These are phyloP conservation scores for Oscheius onirici DNA, from an alignment of 2,888 invertebrate species.

Conservation along the genomic window DNA sequence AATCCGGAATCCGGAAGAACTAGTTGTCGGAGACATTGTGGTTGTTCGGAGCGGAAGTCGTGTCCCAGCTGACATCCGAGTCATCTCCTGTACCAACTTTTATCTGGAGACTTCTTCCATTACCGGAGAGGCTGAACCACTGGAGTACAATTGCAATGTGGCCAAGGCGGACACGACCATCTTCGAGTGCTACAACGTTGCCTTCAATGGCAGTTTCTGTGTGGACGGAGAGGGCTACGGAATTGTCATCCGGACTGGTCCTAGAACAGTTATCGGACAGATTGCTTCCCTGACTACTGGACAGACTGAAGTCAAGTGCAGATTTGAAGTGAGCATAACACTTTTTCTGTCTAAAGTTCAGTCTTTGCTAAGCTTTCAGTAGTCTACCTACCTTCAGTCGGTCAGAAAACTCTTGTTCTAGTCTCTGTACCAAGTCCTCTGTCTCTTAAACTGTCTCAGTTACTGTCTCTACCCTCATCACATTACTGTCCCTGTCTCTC, in stretches of 20 bases:
- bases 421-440: too few relatives aligned
- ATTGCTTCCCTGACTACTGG: slow-evolving; percentile 54
- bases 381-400: too few relatives aligned
- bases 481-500: too few relatives aligned
- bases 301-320: slow-evolving; percentile 48
- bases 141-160: slow-evolving; percentile 58
- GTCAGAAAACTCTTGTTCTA: too few relatives aligned
- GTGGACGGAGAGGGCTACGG: slow-evolving; percentile 66
- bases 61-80: slow-evolving; percentile 60
- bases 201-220: slow-evolving; percentile 61
- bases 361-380: too few relatives aligned
- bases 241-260: slow-evolving; percentile 60
- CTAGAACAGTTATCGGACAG: slow-evolving; percentile 59
- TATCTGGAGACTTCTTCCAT: slow-evolving; percentile 64
- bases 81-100: slow-evolving; percentile 56
- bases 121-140: slow-evolving; percentile 63
- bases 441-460: too few relatives aligned
- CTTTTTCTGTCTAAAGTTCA: neutral
- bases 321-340: slow-evolving; percentile 39
- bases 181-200: slow-evolving; percentile 54
- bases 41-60: slow-evolving; percentile 57
- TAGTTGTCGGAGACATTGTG: slow-evolving; percentile 63
- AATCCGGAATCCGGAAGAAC: slow-evolving; percentile 53
- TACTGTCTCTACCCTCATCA: too few relatives aligned
- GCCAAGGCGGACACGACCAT: slow-evolving; percentile 41